These are phyloP conservation scores for Bombus consobrinus DNA, from an alignment of 1,140 invertebrate genomes.

Conservation along the genomic window DNA sequence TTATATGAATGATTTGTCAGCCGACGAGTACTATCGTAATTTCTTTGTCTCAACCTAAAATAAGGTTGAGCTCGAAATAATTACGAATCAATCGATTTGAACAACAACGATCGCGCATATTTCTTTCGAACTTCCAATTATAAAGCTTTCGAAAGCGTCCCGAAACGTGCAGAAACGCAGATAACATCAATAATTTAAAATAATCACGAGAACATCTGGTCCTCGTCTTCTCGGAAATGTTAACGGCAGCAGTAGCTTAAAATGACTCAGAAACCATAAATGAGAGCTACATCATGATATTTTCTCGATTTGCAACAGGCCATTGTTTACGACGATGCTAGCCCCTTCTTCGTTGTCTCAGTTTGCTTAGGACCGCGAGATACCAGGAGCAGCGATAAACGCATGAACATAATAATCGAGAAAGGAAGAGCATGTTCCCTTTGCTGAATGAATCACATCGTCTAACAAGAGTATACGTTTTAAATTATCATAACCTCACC, in stretches of 20 bases:
- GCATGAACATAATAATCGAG: slow-evolving; percentile 4
- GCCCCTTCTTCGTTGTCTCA: slow-evolving; percentile 36
- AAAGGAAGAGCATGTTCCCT: slow-evolving; percentile 60
- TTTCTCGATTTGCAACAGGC: slow-evolving; percentile 21
- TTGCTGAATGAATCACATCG: slow-evolving; percentile 55
- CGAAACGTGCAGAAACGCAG: neutral
- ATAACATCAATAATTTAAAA: slow-evolving; percentile 7
- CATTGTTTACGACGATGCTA: slow-evolving; percentile 30
- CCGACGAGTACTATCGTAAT: no score
- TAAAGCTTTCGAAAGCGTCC: neutral
- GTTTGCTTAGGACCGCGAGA: slow-evolving; percentile 54
- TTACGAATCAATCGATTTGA: neutral
- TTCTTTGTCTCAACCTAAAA: neutral
- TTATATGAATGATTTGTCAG: neutral
- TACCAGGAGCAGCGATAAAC: slow-evolving; percentile 40
- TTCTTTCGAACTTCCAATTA: neutral
- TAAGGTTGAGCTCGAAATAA: neutral
- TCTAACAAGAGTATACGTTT: slow-evolving; percentile 12
- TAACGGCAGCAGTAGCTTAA: neutral
- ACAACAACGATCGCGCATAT: no score
- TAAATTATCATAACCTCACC: slow-evolving; percentile 49
- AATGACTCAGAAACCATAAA: slow-evolving; percentile 36
- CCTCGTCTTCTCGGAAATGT: slow-evolving; percentile 20
- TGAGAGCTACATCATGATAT: neutral
- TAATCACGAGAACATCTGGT: slow-evolving; percentile 21